Evolutionary conservation across 1,140 invertebrate genomes (phyloP).

Genomic region (Conus betulinus): DNA sequence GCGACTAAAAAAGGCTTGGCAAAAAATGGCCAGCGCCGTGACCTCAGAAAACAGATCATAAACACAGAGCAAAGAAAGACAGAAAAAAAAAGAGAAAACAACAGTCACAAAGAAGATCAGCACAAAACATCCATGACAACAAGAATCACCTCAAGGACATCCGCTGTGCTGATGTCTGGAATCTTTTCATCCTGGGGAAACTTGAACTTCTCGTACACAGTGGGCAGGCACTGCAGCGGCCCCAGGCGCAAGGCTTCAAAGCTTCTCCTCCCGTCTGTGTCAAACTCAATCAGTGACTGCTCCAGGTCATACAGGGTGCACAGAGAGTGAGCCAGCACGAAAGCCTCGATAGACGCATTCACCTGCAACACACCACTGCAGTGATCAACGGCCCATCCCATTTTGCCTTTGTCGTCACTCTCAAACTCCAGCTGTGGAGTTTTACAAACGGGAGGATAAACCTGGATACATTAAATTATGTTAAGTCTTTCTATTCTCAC

Average conservation of each 20-base stretch:
- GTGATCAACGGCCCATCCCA: not conserved
- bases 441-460: too few species aligned
- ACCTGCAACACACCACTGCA: constrained; percentile 45
- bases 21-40: too few species aligned
- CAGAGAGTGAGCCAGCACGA: constrained; percentile 62
- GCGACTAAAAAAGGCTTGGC: too few species aligned
- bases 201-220: constrained; percentile 69
- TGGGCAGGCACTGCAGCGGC: constrained; percentile 68
- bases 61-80: too few species aligned
- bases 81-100: not conserved
- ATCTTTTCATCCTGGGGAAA: constrained; percentile 67
- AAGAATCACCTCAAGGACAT: constrained; percentile 55
- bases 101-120: not conserved
- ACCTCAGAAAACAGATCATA: not conserved
- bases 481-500: too few species aligned
- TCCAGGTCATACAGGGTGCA: constrained; percentile 69
- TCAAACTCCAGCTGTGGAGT: too few species aligned
- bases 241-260: constrained; percentile 68
- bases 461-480: too few species aligned
- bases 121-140: not conserved
- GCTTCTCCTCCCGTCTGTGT: constrained; percentile 50
- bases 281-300: constrained; percentile 60
- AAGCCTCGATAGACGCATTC: constrained; percentile 69
- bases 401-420: too few species aligned
- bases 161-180: constrained; percentile 67